Conservation (phyloP, 2,797 vertebrate genomes). For the Molossus alvarezi region DNA sequence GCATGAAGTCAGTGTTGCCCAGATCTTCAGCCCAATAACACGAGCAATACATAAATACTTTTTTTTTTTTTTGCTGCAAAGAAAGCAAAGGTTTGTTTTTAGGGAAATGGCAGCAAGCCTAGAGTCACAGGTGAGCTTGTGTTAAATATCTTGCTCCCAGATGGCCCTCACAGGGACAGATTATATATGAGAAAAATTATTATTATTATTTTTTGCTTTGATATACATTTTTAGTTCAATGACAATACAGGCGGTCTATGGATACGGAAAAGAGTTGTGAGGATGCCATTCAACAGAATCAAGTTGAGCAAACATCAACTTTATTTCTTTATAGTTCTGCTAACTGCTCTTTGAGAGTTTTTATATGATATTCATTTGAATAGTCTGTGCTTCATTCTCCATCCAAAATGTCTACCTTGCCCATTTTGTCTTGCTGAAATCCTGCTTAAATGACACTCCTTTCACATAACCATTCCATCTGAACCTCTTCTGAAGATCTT, state of each 20-base stretch:
- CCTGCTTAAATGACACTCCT: not conserved
- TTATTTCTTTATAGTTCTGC: not conserved
- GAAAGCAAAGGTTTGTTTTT: not conserved
- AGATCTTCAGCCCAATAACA: conserved; percentile 19
- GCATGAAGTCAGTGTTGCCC: not conserved
- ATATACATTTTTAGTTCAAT: conserved; percentile 39
- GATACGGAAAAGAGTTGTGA: not conserved
- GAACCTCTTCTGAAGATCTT: not conserved
- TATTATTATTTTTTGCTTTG: not conserved
- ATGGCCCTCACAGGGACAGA: too few species aligned
- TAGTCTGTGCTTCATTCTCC: not conserved
- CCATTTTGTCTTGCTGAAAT: not conserved
- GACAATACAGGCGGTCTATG: not conserved
- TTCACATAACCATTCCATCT: not conserved
- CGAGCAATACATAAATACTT: not conserved
- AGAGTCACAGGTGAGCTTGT: too few species aligned
- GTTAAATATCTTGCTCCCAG: too few species aligned
- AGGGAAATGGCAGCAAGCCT: too few species aligned
- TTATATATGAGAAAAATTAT: too few species aligned
- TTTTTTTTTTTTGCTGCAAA: too few species aligned
- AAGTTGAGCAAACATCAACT: not conserved
- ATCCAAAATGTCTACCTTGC: not conserved
- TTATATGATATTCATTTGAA: not conserved
- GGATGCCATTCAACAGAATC: not conserved
- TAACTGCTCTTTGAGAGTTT: not conserved